A percentile compares a stretch with the other conserved stretches of the same genome.
These are phyloP conservation scores for Montipora cactus DNA, from an alignment of 64 coral and sea anemone genomes.

Conservation along the genomic window DNA sequence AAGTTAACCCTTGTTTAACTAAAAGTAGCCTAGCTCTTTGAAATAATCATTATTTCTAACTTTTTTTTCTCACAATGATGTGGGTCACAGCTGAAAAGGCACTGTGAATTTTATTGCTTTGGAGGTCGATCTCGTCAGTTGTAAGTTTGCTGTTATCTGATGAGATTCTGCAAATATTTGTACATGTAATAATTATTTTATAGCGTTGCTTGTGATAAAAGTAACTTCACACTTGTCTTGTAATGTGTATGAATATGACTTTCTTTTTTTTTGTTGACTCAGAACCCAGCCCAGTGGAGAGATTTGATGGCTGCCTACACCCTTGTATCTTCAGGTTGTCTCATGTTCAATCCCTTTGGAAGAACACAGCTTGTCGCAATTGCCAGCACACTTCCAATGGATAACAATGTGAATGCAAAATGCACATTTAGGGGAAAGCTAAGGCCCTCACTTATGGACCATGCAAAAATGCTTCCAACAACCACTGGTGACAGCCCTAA, in stretches of 20 bases:
- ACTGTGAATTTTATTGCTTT: no score
- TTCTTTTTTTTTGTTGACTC: neutral
- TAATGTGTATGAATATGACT: neutral
- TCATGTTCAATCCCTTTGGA: constrained; percentile 33
- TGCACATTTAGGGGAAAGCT: constrained; percentile 58
- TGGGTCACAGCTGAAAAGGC: no score
- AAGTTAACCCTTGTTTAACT: no score
- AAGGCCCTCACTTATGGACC: constrained; percentile 63
- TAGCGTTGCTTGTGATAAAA: no score
- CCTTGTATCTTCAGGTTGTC: neutral
- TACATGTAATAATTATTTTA: no score
- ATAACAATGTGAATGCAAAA: constrained; percentile 43
- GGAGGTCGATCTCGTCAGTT: no score
- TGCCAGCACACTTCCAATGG: neutral
- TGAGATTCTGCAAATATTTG: no score
- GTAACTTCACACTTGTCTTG: no score
- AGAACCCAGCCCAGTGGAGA: neutral
- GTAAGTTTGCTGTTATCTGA: no score
- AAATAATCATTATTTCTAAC: no score
- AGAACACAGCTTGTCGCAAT: constrained; percentile 39
- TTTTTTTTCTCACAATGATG: no score
- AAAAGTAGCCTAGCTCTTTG: no score
- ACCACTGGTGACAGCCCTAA: constrained; percentile 33
- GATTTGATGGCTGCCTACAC: neutral
- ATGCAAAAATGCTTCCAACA: constrained; percentile 61